Conservation (phyloP, 2,113 vertebrate genomes). For the Bolborhynchus lineola region DNA sequence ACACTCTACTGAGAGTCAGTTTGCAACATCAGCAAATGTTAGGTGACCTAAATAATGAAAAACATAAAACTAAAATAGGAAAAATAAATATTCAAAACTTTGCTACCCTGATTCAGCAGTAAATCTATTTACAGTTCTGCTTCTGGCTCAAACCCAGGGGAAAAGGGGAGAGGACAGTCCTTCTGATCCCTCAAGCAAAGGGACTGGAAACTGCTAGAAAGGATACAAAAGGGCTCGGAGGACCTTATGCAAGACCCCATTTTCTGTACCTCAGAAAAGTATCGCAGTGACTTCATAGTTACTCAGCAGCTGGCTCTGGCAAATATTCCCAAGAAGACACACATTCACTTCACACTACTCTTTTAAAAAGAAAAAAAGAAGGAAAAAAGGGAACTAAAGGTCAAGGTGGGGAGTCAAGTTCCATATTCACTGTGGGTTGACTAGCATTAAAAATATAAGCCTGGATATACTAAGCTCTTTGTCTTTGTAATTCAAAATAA, state of each 20-base stretch:
- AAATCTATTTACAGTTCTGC: not conserved
- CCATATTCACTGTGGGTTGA: not conserved
- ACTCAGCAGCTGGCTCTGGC: not conserved
- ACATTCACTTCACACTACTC: not conserved
- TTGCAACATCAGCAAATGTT: not conserved
- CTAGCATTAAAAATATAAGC: not conserved
- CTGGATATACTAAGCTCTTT: not conserved
- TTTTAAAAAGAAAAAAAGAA: not conserved
- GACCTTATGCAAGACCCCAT: not conserved
- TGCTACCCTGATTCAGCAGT: not conserved
- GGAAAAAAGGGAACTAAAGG: not conserved
- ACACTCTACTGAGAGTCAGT: not conserved
- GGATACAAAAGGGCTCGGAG: not conserved
- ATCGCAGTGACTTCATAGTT: not conserved
- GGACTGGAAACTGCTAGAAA: not conserved
- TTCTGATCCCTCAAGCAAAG: not conserved
- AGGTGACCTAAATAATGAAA: not conserved
- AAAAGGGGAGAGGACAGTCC: not conserved
- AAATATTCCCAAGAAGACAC: not conserved
- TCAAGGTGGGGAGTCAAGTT: not conserved
- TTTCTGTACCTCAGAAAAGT: not conserved
- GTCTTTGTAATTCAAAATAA: constrained; percentile 19
- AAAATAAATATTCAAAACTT: constrained; percentile 24
- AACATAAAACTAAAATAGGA: not conserved
- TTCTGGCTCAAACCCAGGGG: not conserved